Evolutionary conservation across 92 coral and sea anemone genomes (phyloP).

Genomic region (Parazoanthus atlanticus): DNA sequence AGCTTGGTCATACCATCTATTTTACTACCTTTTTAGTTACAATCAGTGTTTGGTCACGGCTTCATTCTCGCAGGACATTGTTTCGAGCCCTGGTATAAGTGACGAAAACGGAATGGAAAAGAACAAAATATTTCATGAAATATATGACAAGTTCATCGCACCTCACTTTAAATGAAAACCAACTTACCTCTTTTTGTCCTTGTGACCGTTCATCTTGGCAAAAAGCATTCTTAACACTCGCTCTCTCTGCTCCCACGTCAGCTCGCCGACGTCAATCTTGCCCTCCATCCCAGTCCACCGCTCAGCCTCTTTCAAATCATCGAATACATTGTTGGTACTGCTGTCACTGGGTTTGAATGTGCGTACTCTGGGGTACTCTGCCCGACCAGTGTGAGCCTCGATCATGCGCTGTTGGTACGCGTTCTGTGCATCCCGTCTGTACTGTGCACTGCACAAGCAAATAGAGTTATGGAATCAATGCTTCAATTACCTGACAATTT

Average conservation of each 20-base stretch:
- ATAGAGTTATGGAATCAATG: neutral
- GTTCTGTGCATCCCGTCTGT: slow-evolving; percentile 93
- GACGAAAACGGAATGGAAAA: no score
- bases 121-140: neutral
- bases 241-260: slow-evolving; percentile 99
- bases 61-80: no score
- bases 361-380: slow-evolving; percentile 88
- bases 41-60: no score
- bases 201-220: slow-evolving; percentile 95
- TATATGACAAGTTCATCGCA: neutral
- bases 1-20: no score
- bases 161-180: neutral
- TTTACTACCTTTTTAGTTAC: no score
- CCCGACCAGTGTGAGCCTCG: slow-evolving; percentile 89
- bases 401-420: slow-evolving; percentile 97
- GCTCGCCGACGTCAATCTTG: slow-evolving; percentile 86
- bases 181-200: slow-evolving; percentile 79
- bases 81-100: no score
- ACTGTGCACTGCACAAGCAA: slow-evolving; percentile 66
- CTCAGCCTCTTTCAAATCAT: slow-evolving; percentile 95
- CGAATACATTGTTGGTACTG: slow-evolving; percentile 97
- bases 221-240: slow-evolving; percentile 87
- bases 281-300: slow-evolving; percentile 96
- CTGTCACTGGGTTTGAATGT: slow-evolving; percentile 89
- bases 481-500: neutral